Evolutionary conservation across 2,113 vertebrate genomes (phyloP), one percentile per base, ranked within the genome.

Genomic region (Varanus salvator): DNA sequence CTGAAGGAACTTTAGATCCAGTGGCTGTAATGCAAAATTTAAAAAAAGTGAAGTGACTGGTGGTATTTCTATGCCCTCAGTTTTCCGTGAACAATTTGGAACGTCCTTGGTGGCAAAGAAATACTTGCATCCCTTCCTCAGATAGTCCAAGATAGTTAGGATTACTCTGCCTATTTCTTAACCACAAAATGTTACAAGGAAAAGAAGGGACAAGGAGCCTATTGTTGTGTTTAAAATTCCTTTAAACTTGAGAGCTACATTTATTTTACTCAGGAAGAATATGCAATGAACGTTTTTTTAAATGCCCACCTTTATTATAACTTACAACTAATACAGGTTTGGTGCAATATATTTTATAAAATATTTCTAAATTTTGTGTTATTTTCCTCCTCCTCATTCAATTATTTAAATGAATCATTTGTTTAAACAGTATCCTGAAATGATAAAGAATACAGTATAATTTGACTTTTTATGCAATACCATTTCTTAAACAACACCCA

Each of bases 401-500:
- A 3, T 77, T 50, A 52, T 77, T 54, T 57, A 12, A 68, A 54
- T 57, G 31, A 89, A 76, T 68, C n/a, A 54, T 87, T 85, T 85
- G n/a, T 78, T 54, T 89, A 87, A 87, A 91, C 94, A 91, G 87
- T 89, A 60, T 12, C 93, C 71, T 91, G 66, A 89, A 52, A 82
- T 90, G 91, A 92, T 92, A 93, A 94, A 48, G 72, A 19, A 94
- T 89, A 85, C 74, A 91, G 87, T 95, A 93, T 91, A 90, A 84
- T 90, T 87, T 29, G 80, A 91, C 83, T 92, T 94, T 92, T 89
- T 84, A 93, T 92, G 85, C 71, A 86, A 90, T 85, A 92, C 6
- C 64, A 88, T 60, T 95, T 95, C 92, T 91, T 96, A 94, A 95
- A 25, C 68, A 91, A 92, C 57, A 92, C 25, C 44, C n/a, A 87